These are phyloP conservation scores for Bothrops jararaca DNA, from an alignment of 2,113 vertebrate species.

Conservation along the genomic window DNA sequence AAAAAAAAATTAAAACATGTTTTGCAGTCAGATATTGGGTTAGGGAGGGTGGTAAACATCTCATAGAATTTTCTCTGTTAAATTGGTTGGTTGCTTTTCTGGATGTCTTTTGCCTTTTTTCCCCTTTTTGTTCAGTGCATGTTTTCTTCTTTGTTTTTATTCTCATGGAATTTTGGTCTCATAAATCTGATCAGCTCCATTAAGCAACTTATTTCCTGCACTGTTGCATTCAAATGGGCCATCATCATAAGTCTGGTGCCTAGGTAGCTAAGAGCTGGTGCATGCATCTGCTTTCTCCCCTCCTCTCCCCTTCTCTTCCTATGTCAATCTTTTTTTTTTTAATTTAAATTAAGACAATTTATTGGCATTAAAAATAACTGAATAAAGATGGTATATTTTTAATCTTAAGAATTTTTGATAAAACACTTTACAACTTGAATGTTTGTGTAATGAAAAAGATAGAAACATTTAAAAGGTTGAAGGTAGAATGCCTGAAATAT, in stretches of 20 bases:
- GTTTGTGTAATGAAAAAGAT: conserved; percentile 2
- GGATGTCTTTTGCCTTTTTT: neutral
- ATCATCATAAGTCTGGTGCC: neutral
- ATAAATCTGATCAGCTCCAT: neutral
- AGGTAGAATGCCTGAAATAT: neutral
- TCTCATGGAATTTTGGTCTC: neutral
- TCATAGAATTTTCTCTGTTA: neutral
- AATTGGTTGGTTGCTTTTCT: neutral
- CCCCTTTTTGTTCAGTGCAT: neutral
- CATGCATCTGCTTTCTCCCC: neutral
- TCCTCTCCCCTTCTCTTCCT: neutral
- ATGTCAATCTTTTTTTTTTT: too few species aligned
- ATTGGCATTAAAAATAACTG: neutral
- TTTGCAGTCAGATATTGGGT: neutral
- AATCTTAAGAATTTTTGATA: conserved; percentile 21
- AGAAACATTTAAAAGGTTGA: neutral
- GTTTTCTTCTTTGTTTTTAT: neutral
- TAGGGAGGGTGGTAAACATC: neutral
- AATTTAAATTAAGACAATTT: conserved; percentile 41
- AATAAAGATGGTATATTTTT: neutral
- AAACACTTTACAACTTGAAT: neutral
- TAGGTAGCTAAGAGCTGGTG: neutral
- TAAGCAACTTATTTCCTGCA: neutral
- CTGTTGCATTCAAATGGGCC: neutral
- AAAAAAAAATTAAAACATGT: neutral